These are phyloP conservation scores for Podarcis lilfordi DNA, from an alignment of 2,797 vertebrate species.

Conservation along the genomic window DNA sequence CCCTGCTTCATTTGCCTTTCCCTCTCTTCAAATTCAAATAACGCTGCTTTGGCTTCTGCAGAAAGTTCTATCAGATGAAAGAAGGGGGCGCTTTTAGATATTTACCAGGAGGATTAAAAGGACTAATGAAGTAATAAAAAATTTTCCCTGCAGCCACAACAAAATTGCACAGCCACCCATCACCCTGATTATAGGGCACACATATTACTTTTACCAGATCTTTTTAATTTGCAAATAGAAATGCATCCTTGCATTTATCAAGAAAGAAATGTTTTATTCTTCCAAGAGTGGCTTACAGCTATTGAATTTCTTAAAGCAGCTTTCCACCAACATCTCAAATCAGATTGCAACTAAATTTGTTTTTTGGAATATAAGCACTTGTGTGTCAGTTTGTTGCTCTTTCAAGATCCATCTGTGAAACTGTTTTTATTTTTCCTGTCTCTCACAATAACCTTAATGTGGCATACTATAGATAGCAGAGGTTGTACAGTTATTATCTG, in stretches of 20 bases:
- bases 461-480: neutral
- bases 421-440: neutral
- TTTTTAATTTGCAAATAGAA: conserved; percentile 10
- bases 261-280: neutral
- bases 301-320: neutral
- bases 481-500: neutral
- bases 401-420: neutral
- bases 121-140: neutral
- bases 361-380: neutral
- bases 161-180: neutral
- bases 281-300: neutral
- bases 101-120: neutral
- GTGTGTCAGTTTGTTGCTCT: neutral
- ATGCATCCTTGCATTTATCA: neutral
- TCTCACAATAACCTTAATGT: neutral
- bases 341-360: neutral
- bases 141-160: neutral
- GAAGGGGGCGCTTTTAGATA: conserved; percentile 41
- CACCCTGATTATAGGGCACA: conserved; percentile 23
- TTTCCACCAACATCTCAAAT: neutral
- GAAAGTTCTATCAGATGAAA: conserved; percentile 87
- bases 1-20: conserved; percentile 90
- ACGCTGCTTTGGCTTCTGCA: conserved; percentile 94
- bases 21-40: conserved; percentile 92
- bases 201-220: conserved; percentile 12